These are phyloP conservation scores for Macrotis lagotis DNA, from an alignment of 2,113 vertebrate genomes.

Conservation along the genomic window DNA sequence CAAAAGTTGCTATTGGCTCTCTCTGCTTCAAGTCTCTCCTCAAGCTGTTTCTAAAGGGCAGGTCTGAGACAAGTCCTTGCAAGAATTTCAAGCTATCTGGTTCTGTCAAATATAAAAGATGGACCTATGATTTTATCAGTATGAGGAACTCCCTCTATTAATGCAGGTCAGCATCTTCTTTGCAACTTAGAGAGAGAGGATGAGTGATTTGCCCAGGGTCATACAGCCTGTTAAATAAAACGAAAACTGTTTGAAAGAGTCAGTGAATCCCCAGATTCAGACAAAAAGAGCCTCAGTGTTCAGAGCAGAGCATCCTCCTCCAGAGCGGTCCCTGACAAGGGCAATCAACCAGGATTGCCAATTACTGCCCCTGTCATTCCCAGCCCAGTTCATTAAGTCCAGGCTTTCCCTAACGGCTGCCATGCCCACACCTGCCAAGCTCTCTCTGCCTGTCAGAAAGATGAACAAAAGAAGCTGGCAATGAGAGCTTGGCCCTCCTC, in stretches of 20 bases:
- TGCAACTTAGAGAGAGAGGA: neutral
- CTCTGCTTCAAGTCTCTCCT: neutral
- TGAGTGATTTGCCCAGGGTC: neutral
- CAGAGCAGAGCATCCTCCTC: neutral
- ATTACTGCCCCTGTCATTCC: constrained; percentile 37
- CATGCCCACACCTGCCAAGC: neutral
- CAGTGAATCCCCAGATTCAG: constrained; percentile 47
- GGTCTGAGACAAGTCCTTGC: neutral
- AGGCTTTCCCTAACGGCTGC: constrained; percentile 49
- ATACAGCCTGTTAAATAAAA: neutral
- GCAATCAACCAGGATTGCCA: constrained; percentile 28
- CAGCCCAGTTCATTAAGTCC: constrained; percentile 62
- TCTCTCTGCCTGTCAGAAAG: constrained; percentile 36
- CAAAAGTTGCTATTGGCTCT: neutral
- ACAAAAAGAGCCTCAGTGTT: constrained; percentile 31
- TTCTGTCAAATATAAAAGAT: neutral
- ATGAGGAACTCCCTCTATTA: neutral
- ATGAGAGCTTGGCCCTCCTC: neutral
- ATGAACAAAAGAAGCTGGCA: neutral
- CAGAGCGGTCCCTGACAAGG: constrained; percentile 29
- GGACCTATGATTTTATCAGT: neutral
- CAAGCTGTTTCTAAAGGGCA: too few species aligned
- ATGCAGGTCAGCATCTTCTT: neutral
- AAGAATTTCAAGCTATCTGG: neutral
- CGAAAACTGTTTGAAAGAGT: neutral